Base-by-base conservation (phyloP, 1,140 invertebrate genomes). In the Conus ventricosus region DNA sequence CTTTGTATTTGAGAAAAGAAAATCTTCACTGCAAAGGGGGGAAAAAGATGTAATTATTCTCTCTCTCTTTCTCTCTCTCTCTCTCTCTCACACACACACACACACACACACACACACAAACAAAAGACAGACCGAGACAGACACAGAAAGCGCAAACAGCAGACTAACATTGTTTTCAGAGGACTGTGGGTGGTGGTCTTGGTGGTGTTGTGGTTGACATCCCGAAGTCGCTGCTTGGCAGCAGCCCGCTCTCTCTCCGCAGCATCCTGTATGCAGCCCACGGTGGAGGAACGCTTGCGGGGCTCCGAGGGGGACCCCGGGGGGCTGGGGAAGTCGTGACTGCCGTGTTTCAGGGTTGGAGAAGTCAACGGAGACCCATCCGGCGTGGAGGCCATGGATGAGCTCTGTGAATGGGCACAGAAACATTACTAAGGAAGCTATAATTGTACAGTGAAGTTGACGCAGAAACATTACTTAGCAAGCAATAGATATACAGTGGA, bases 281-380 rank as follows among this genome's bases (percentile, higher is more conserved):
- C 90, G 5, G 94, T 95, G n/a, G 93, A 94, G 86, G 94, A 94
- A 11, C 94, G 92, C 20, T 93, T 92, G 51, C 94, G 90, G 13
- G 63, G 84, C 8, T 54, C 87, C 20, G 86, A 25, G 1, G 93
- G 92, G 20, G 94, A 94, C 6, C 89, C 76, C 17, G 93, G 92
- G 10, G 93, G 92, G 78, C 92, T 93, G 17, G 93, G 92, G 82
- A 92, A 93, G 7, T 92, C 88, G 83, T 92, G 92, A 51, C 87
- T 91, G 83, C 88, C 88, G 57, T 91, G 88, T 20, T 93, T 92
- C 71, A 88, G 90, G n/a, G 89, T 89, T n/a, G 93, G 93, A 0
- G 94, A 94, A 1, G 92, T 89, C 76, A 92, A 85, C 4, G 94
- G 94, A 5, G 94, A 94, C 23, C 87, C 87, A 60, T 94, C 93